phyloP scores from a whole-genome alignment of 2,888 invertebrate genomes.

The Drosophila dives region DNA sequence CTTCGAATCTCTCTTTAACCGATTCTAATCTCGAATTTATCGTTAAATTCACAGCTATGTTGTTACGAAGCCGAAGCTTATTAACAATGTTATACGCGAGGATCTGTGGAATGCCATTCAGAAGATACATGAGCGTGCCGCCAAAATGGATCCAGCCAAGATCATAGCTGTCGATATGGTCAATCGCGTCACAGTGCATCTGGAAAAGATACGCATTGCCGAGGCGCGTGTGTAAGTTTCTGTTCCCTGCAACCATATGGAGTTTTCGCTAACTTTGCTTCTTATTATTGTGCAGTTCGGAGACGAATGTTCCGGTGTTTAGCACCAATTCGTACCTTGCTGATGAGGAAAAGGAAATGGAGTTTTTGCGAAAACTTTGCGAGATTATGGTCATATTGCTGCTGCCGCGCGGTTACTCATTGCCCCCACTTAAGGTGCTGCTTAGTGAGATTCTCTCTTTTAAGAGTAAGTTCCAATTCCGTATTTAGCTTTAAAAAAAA shows the following conservation, averaged over 20 bases:
- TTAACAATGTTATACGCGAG: slow-evolving; percentile 89
- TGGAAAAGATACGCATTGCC: slow-evolving; percentile 92
- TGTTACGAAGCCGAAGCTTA: slow-evolving; percentile 88
- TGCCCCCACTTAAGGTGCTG: slow-evolving; percentile 91
- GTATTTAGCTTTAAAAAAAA: background rate
- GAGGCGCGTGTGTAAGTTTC: slow-evolving; percentile 90
- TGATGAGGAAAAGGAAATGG: slow-evolving; percentile 90
- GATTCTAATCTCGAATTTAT: background rate
- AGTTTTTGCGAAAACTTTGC: slow-evolving; percentile 92
- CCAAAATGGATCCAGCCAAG: slow-evolving; percentile 92
- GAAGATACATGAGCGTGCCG: slow-evolving; percentile 90
- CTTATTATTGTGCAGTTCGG: slow-evolving; percentile 85
- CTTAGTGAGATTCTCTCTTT: slow-evolving; percentile 93
- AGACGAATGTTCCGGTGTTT: slow-evolving; percentile 89
- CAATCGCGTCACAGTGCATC: slow-evolving; percentile 92
- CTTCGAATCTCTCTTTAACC: too few relatives aligned
- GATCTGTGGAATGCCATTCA: slow-evolving; percentile 93
- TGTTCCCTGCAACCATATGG: background rate
- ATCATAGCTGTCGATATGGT: slow-evolving; percentile 93
- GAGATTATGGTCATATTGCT: slow-evolving; percentile 93
- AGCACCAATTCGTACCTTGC: slow-evolving; percentile 90
- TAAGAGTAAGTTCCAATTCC: slow-evolving; percentile 87
- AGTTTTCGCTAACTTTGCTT: background rate
- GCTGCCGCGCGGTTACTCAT: slow-evolving; percentile 92
- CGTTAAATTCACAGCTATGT: slow-evolving; percentile 85